Percentiles rank a stretch among this genome's conserved stretches.
Conservation (phyloP, 2,797 vertebrate genomes). For the Arnoldichthys spilopterus region DNA sequence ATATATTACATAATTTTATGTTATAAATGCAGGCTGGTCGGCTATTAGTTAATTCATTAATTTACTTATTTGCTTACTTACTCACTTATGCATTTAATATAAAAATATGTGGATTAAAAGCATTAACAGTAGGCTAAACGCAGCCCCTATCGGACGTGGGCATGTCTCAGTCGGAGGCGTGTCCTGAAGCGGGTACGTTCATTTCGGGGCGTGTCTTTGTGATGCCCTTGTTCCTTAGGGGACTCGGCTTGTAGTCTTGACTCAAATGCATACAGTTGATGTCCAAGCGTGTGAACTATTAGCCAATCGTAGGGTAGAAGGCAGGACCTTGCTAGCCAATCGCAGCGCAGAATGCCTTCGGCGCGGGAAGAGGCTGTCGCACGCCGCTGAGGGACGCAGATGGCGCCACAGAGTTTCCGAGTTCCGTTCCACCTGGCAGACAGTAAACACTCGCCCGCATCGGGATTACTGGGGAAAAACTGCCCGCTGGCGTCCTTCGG, state of each 20-base stretch:
- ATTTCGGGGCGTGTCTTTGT: not conserved
- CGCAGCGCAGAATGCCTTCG: not conserved
- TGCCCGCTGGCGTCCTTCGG: constrained; percentile 2
- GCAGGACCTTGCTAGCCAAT: not conserved
- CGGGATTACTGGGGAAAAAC: not conserved
- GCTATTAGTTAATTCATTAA: no score
- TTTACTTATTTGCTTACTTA: no score
- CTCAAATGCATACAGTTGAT: not conserved
- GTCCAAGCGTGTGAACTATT: not conserved
- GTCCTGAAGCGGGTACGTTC: not conserved
- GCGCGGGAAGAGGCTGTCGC: constrained; percentile 1
- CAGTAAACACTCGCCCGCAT: not conserved
- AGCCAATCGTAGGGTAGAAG: not conserved
- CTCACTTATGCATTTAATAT: no score
- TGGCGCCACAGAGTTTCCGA: not conserved
- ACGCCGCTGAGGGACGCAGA: not conserved
- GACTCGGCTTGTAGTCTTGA: not conserved
- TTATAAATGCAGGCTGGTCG: no score
- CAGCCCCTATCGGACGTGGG: no score
- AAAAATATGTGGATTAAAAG: no score
- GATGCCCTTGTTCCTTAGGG: not conserved
- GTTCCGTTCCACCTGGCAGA: not conserved
- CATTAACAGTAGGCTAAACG: no score
- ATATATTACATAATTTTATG: no score
- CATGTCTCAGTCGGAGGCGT: not conserved